phyloP scores from a whole-genome alignment of 2,888 invertebrate species.

The Synergus gifuensis region DNA sequence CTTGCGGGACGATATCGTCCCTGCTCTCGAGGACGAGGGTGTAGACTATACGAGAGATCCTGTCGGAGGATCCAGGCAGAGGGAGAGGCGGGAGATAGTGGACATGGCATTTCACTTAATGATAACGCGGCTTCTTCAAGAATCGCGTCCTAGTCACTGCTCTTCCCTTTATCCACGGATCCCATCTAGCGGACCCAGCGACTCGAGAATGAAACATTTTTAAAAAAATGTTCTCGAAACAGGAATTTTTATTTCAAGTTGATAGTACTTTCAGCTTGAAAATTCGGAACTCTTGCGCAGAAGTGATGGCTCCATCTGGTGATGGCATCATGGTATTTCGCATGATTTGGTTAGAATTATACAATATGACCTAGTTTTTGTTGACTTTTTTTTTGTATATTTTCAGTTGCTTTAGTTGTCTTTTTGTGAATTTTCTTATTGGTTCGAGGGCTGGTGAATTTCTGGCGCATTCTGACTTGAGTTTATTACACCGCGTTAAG shows the following conservation, averaged over 20 bases:
- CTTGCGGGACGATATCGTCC: conserved; percentile 48
- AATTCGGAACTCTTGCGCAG: neutral
- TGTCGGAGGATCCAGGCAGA: conserved; percentile 57
- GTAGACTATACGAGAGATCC: conserved; percentile 59
- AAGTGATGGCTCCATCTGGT: neutral
- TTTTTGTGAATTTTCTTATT: neutral
- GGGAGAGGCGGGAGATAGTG: conserved; percentile 72
- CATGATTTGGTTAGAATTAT: neutral
- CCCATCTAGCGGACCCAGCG: conserved; percentile 70
- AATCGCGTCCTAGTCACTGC: conserved; percentile 49
- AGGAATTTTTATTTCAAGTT: conserved; percentile 16
- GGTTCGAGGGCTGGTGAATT: neutral
- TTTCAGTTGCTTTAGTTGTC: neutral
- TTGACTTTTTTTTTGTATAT: neutral
- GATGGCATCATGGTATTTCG: neutral
- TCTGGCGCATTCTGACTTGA: neutral
- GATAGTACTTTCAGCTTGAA: neutral
- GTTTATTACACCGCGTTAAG: conserved; percentile 19
- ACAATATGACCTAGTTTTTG: too few species aligned
- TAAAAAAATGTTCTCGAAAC: conserved; percentile 10
- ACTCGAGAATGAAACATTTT: conserved; percentile 57
- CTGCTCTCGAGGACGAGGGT: conserved; percentile 47
- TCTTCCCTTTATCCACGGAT: conserved; percentile 65
- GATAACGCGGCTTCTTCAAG: conserved; percentile 72
- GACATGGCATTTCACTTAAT: conserved; percentile 78